phyloP scores from a whole-genome alignment of 2,113 vertebrate species.

The Hystrix brachyura region DNA sequence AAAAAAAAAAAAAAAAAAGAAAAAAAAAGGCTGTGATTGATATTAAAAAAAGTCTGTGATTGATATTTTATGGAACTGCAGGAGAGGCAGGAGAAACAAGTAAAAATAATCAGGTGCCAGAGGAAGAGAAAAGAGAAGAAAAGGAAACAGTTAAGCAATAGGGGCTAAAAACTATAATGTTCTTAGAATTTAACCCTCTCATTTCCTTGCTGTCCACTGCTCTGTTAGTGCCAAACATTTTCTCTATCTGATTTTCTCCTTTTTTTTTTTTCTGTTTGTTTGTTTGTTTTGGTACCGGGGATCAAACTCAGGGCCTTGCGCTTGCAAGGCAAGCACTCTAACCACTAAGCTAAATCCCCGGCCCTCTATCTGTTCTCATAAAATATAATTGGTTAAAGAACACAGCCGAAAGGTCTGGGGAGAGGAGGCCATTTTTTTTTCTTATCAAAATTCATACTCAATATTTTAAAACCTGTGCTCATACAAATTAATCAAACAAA shows the following conservation, averaged over 20 bases:
- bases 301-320: no score
- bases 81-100: neutral
- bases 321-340: no score
- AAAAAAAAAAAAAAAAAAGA: no score
- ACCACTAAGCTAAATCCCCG: no score
- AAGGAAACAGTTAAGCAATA: neutral
- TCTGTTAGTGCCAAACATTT: constrained; percentile 31
- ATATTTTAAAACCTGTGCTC: constrained; percentile 54
- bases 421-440: neutral
- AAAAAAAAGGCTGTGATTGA: neutral
- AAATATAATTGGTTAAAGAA: constrained; percentile 54
- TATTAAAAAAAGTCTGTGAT: neutral
- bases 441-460: constrained; percentile 51
- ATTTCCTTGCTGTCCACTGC: neutral
- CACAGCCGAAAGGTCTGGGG: neutral
- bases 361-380: neutral
- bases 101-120: neutral
- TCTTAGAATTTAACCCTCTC: constrained; percentile 17
- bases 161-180: neutral
- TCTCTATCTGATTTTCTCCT: constrained; percentile 17
- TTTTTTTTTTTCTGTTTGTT: no score
- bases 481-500: constrained; percentile 70
- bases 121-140: neutral
- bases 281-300: no score
- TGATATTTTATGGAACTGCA: constrained; percentile 18